Base-by-base conservation (phyloP, 2,797 vertebrate species). In the Melanotaenia parkinsoni region DNA sequence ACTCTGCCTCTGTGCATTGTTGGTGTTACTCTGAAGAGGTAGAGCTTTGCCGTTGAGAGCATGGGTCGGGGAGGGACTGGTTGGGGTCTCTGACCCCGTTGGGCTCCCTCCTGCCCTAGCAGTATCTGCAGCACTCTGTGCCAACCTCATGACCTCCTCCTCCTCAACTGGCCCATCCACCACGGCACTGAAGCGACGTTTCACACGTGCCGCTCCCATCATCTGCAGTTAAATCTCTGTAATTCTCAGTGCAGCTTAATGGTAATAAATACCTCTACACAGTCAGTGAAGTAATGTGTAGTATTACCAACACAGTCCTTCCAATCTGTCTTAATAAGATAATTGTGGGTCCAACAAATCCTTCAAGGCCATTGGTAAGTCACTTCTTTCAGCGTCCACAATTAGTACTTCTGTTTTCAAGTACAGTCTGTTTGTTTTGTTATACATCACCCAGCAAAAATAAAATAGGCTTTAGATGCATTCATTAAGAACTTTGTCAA, bases 131-230 rank as follows among this genome's bases (percentile, higher is more conserved):
- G 85, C 92, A 75, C 91, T 94, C 77, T 94, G 94, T 59, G 95
- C 94, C 85, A 95, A 89, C 83, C 88, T 94, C 94, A 95, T 95
- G 83, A 95, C 91, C 83, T 95, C 94, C 86, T 96, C 95, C 77
- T 95, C 94, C 43, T 96, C 94, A 62, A 95, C 83, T 73, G 93
- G 92, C 76, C 89, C 92, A 84, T 95, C 94, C 58, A 95, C 93
- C 90, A 94, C 95, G 47, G 93, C 93, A 80, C 95, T 95, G 85
- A 96, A 95, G 74, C 95, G 94, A 1, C 93, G 90, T 87, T 95
- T 96, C n/a, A 96, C 93, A 54, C 94, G 94, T 45, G 94, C 95
- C 0, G 95, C 94, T 71, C 94, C 95, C 95, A 96, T 96, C 28
- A 45, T 78, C 22, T 33, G 38, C 47, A 54, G 43, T 8, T 33